phyloP scores from a whole-genome alignment of 2,797 vertebrate genomes.

The Micromesistius poutassou region DNA sequence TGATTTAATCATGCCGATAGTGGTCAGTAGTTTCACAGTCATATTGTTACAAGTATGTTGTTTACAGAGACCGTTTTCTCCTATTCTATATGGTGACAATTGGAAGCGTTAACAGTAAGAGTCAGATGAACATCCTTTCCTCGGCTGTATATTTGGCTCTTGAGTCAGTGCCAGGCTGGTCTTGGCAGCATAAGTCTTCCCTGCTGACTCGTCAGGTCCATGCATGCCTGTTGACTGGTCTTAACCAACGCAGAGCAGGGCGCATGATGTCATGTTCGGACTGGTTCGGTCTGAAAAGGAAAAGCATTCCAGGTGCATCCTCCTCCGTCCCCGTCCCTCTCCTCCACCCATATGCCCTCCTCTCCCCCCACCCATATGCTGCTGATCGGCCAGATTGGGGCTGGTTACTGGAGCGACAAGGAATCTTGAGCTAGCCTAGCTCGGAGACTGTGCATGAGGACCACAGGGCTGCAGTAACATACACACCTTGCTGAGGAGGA shows the following conservation, averaged over 20 bases:
- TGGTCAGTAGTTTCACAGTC: neutral
- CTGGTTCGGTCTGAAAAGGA: too few species aligned
- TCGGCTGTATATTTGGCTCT: slow-evolving; percentile 6
- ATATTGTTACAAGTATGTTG: neutral
- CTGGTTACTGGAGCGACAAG: neutral
- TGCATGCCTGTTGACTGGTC: slow-evolving; percentile 36
- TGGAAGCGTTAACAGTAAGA: neutral
- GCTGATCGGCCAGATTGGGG: neutral
- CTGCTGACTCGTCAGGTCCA: slow-evolving; percentile 44
- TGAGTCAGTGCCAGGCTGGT: slow-evolving; percentile 34
- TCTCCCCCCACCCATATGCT: neutral
- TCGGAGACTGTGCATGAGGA: slow-evolving; percentile 42
- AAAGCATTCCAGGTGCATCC: too few species aligned
- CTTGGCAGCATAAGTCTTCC: slow-evolving; percentile 37
- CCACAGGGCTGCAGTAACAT: slow-evolving; percentile 25
- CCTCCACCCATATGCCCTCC: too few species aligned
- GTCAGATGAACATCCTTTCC: neutral
- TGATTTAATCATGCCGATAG: too few species aligned
- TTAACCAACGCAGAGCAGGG: slow-evolving; percentile 29
- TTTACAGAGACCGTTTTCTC: neutral
- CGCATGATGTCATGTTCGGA: too few species aligned
- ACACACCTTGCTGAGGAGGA: slow-evolving; percentile 23
- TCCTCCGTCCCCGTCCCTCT: too few species aligned
- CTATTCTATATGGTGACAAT: slow-evolving; percentile 27
- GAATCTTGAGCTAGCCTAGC: neutral